Conservation (phyloP, 2,888 invertebrate species). For the Eupithecia inturbata region DNA sequence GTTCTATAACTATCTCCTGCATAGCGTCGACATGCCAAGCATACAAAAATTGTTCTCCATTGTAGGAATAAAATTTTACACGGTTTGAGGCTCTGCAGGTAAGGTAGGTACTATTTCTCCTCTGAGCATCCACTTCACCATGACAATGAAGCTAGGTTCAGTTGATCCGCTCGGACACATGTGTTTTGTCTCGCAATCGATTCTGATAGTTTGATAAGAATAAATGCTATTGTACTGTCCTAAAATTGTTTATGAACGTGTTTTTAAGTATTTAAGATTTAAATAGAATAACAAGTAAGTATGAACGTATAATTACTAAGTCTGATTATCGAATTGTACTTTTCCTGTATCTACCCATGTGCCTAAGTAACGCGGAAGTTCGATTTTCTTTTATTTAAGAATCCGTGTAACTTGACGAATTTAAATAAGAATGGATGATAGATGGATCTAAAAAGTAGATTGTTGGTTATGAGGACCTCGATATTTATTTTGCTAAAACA, state of each 20-base stretch:
- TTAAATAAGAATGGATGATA: no score
- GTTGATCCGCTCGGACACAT: background rate
- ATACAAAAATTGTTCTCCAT: background rate
- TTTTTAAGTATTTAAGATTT: slow-evolving; percentile 11
- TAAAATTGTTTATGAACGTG: slow-evolving; percentile 12
- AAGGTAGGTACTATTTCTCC: background rate
- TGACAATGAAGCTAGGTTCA: background rate
- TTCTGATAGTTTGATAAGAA: slow-evolving; percentile 60
- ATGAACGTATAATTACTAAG: no score
- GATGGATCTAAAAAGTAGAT: background rate
- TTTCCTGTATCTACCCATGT: no score
- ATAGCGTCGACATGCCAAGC: no score
- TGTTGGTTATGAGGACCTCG: no score
- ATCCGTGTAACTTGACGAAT: no score
- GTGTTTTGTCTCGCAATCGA: slow-evolving; percentile 47
- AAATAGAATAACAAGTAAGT: background rate
- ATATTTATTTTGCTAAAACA: no score
- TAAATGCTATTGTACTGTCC: slow-evolving; percentile 33
- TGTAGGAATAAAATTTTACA: background rate
- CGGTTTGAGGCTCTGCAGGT: background rate
- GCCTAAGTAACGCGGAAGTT: no score
- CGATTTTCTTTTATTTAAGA: no score
- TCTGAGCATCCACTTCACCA: background rate
- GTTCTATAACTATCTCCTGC: no score
- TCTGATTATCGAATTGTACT: no score